Evolutionary conservation across 1,140 invertebrate genomes (phyloP), one percentile per base, ranked within the genome.

Genomic region (Philopotamus ludificatus): DNA sequence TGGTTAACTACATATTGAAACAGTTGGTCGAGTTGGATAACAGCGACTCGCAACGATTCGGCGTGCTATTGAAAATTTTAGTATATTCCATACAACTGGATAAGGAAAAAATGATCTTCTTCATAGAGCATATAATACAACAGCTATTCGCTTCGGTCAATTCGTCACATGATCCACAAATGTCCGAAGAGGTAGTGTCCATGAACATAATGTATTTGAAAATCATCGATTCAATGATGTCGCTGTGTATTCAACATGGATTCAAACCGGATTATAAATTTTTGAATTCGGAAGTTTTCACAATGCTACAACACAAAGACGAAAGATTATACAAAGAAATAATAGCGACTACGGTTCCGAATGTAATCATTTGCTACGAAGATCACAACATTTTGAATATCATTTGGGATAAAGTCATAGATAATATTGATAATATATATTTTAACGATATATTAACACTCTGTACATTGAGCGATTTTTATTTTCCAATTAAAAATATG

Each of bases 391-490:
- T 64, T 51, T 53, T 68, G 39, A 69, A 66, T 55, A 25, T 59
- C 39, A 62, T 71, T 42, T 71, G 67, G 66, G 45, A 69, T 28
- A 58, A 47, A 64, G 55, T 66, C 9, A 23, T 60, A 9, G 55
- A 12, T 8, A 66, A 63, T 12, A 9, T 60, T 21, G 34, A 60
- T 47, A 26, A 15, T n/a, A 22, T 62, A 50, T 60, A 22, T 23
- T 20, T 44, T 26, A 59, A 69, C 54, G 60, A 66, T 57, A 65
- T 60, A 16, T 22, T 61, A n/a, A 69, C 61, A n/a, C 18, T 70
- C 12, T 63, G 64, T 16, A 25, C 64, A 3, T 23, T 70, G n/a
- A 66, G 64, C 15, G 57, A 69, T 61, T 71, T 41, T 66, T 66
- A 69, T 69, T 63, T 66, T 50, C 65, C 64, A 22, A n/a, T 23